Evolutionary conservation across 2,888 invertebrate genomes (phyloP), one percentile per base, ranked within the genome.

Genomic region (Clostera curtula): DNA sequence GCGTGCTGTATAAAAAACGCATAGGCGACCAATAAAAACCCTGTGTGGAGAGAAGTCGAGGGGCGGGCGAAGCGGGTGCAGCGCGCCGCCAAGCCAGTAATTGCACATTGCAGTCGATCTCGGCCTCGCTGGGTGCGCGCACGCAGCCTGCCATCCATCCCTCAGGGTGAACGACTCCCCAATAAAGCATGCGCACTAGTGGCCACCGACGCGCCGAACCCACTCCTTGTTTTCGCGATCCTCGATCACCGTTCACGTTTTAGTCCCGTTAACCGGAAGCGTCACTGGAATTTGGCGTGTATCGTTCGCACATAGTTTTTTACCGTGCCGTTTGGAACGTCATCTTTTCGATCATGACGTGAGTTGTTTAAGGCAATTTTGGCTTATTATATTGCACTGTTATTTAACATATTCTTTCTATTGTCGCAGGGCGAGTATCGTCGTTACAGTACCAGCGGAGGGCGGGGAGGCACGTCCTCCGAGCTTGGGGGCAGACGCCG

Each of bases 11-110:
- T 71, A 80, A 83, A 82, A 83, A 83, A 82, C 54, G 72, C 62
- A 73, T 73, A 75, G 74, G 65, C 75, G 65, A 59, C 77, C 75
- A 80, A 80, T 80, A 80, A 82, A 82, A 82, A 74, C 67, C 74
- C 69, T 49, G 74, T 64, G 68, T 72, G 70, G 74, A 74, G 79
- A 70, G 73, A 62, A 66, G 70, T 40, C 49, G 77, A 75, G 80
- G 77, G 79, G 79, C 76, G 76, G 74, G 76, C 61, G 63, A 51
- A 62, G 71, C 75, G 76, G 73, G 70, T 67, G 70, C 66, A 65
- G 48, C 57, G 74, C 67, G 63, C 54, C 58, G 58, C 55, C n/a
- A n/a, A n/a, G 61, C 48, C 58, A 53, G 66, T 65, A 67, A 67
- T 62, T 73, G 75, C 70, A 64, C 56, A 55, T 51, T 74, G 76